Conservation (phyloP, 2,113 vertebrate genomes). For the Microcebus jonahi region DNA sequence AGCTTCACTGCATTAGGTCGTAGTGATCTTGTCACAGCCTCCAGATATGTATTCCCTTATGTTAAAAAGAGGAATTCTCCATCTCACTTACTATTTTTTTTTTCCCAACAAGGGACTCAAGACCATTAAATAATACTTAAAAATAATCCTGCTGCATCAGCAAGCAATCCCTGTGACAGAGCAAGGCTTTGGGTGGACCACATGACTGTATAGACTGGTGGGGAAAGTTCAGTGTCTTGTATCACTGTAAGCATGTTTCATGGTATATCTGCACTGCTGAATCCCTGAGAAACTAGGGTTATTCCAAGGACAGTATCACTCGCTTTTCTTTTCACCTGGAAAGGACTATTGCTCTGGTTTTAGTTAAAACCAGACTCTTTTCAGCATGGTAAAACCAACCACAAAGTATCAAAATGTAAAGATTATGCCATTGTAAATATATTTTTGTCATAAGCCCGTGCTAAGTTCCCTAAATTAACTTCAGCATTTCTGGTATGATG, state of each 20-base stretch:
- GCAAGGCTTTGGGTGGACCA: background rate
- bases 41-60: background rate
- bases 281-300: background rate
- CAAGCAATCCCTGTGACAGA: background rate
- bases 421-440: conserved; percentile 13
- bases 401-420: conserved; percentile 35
- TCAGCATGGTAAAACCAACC: background rate
- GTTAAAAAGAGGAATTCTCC: conserved; percentile 63
- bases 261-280: background rate
- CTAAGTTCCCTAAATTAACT: conserved; percentile 66
- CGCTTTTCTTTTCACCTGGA: background rate
- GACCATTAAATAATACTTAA: conserved; percentile 74
- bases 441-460: conserved; percentile 38
- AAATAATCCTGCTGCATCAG: conserved; percentile 72
- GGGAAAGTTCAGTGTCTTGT: background rate
- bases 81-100: background rate
- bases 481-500: conserved; percentile 59
- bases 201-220: conserved; percentile 18
- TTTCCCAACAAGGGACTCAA: background rate
- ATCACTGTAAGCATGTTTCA: background rate
- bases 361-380: conserved; percentile 35
- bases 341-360: background rate
- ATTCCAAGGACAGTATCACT: background rate
- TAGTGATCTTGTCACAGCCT: background rate
- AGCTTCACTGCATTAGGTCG: background rate